Conservation (phyloP, 2,113 vertebrate species). For the Marmota flaviventris region DNA sequence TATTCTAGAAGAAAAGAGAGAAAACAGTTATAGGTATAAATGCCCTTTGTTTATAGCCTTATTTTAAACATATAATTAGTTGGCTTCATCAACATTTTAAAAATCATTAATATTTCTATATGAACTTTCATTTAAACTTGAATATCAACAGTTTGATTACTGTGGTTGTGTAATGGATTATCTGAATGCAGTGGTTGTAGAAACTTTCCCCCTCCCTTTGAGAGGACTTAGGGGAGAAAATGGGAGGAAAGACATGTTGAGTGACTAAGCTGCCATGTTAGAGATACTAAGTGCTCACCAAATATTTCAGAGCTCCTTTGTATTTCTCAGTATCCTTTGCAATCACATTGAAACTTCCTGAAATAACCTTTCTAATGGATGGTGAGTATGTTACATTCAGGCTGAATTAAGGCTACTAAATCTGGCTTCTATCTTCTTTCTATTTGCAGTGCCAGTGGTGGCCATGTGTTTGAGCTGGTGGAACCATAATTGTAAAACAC, state of each 20-base stretch:
- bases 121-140: neutral
- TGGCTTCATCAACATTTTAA: neutral
- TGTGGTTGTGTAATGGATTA: neutral
- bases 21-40: neutral
- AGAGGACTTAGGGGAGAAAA: neutral
- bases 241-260: neutral
- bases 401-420: neutral
- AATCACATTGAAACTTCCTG: neutral
- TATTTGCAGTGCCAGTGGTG: neutral
- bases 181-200: neutral
- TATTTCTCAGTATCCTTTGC: neutral
- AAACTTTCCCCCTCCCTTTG: neutral
- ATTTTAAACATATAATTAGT: neutral
- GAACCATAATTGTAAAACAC: neutral
- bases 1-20: neutral
- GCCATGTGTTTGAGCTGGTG: neutral
- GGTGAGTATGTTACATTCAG: neutral
- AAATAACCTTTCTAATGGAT: neutral
- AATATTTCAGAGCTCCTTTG: neutral
- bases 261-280: accelerated
- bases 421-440: neutral
- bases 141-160: neutral
- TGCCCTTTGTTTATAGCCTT: neutral
- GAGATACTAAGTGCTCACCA: neutral
- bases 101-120: neutral